These are phyloP conservation scores for Clarias batrachus DNA, from an alignment of 2,113 vertebrate genomes.

Conservation along the genomic window DNA sequence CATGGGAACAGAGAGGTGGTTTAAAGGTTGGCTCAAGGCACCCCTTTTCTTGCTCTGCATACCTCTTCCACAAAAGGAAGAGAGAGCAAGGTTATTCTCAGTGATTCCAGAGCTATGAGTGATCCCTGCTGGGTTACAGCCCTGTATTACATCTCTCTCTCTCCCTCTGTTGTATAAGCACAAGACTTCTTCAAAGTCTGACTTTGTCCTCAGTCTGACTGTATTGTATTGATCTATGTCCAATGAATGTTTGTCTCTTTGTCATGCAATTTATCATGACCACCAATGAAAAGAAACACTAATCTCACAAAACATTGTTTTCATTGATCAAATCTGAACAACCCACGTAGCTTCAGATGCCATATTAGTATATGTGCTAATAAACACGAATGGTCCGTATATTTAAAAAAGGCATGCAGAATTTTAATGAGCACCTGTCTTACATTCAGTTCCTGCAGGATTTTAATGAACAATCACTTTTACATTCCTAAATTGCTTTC, in stretches of 20 bases:
- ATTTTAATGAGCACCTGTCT: neutral
- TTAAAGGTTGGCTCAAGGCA: conserved; percentile 15
- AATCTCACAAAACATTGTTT: neutral
- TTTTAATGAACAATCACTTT: neutral
- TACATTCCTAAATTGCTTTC: conserved; percentile 3
- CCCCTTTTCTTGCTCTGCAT: conserved; percentile 33
- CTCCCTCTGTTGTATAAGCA: conserved; percentile 16
- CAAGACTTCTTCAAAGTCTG: neutral
- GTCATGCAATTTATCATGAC: neutral
- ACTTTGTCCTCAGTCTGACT: neutral
- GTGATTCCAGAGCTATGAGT: conserved; percentile 24
- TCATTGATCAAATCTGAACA: neutral
- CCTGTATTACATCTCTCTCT: conserved; percentile 24
- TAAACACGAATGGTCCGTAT: neutral
- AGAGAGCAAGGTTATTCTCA: neutral
- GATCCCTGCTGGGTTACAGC: neutral
- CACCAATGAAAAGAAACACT: neutral
- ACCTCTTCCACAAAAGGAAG: conserved; percentile 55
- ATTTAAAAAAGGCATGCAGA: neutral
- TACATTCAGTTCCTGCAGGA: neutral
- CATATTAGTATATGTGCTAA: neutral
- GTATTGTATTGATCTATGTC: neutral
- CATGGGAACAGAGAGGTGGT: conserved; percentile 24
- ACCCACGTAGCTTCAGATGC: neutral
- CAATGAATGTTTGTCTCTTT: neutral